Evolutionary conservation across 2,888 invertebrate species (phyloP), one percentile per base, ranked within the genome.

Genomic region (Dinocampus coccinellae): DNA sequence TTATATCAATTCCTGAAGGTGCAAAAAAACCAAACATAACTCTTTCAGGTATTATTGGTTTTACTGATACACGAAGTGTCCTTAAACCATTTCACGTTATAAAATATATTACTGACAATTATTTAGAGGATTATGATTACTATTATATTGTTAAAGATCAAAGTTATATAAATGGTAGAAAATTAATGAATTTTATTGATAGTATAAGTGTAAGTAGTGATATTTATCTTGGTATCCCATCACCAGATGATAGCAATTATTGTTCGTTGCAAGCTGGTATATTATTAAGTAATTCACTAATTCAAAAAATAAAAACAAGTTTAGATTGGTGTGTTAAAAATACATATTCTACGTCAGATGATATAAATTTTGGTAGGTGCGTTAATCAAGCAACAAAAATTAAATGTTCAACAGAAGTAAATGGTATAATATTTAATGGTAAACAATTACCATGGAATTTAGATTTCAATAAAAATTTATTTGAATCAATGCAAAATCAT

Each of bases 281-380:
- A 79, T 88, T 98, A 57, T 85, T 98, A 69, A 97, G 97, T 72
- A 95, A 96, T 88, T 94, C 95, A 0, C 92, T 97, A 47, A 90
- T 98, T 80, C 92, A 92, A 73, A 92, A 93, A 75, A 91, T 97
- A 80, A 92, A 93, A 81, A 90, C 89, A 55, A 92, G 94, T 85
- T 89, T 97, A 80, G 96, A 97, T 85, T 96, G 96, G 94, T 97
- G 97, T 87, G 94, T 95, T 22, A 93, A 93, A 77, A 96, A 95
- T 88, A 93, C 95, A 0, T 93, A 93, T 83, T 94, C 95, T 1
- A 92, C 93, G 75, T 93, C 92, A 80, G 93, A 95, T 83, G 94
- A 94, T 85, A 92, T 95, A 84, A 97, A 96, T 89, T 90, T 97
- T 75, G 97, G 97, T n/a, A 90, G 95, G 76, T 97, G 97, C 86